These are phyloP conservation scores for Ceriagrion tenellum DNA, from an alignment of 2,888 invertebrate species.

Conservation along the genomic window DNA sequence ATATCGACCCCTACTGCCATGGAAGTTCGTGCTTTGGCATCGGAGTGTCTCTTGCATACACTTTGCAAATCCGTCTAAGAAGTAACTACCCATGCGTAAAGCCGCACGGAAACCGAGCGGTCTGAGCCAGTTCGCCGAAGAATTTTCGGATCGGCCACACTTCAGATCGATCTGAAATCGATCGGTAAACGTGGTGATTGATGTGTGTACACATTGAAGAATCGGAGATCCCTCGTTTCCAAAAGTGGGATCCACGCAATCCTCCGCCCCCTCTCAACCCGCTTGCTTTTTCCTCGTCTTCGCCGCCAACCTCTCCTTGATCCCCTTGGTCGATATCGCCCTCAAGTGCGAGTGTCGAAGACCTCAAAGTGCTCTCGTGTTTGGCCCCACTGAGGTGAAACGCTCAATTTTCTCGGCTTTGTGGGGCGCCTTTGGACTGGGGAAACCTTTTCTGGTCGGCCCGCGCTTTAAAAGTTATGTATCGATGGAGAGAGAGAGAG, in stretches of 20 bases:
- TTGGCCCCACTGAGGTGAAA: slow-evolving; percentile 16
- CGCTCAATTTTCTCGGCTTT: slow-evolving; percentile 11
- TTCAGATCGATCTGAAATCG: no score
- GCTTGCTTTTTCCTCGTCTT: background rate
- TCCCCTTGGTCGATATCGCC: background rate
- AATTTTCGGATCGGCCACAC: no score
- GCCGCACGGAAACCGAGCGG: no score
- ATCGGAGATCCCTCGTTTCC: background rate
- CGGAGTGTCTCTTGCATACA: no score
- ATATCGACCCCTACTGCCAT: no score
- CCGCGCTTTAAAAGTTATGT: background rate
- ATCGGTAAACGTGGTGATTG: no score
- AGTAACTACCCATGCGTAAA: no score
- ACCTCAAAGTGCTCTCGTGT: background rate
- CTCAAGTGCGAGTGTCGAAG: background rate
- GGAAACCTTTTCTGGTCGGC: background rate
- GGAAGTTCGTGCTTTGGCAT: no score
- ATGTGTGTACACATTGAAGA: no score
- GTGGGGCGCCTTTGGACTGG: background rate
- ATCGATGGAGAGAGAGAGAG: background rate
- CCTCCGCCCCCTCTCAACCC: background rate
- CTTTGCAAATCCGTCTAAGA: no score
- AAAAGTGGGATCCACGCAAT: background rate
- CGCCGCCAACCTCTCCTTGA: background rate
- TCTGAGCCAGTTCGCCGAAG: no score